Base-by-base conservation (phyloP, 2,888 invertebrate genomes). In the Sturmia bella region DNA sequence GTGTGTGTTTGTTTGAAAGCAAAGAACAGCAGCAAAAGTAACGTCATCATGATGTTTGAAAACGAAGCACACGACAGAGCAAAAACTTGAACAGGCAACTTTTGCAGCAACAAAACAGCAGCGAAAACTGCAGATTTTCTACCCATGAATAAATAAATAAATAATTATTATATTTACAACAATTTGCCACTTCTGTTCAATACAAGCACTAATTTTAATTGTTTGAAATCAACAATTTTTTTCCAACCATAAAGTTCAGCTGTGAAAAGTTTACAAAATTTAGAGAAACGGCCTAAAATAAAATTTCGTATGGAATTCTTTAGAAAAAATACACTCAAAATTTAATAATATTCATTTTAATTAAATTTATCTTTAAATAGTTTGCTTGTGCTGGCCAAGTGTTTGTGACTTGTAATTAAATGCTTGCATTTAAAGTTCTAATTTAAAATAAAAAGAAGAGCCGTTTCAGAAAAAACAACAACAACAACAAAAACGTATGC, bases 1-100 rank as follows among this genome's bases (percentile, higher is more conserved):
- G 43, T 37, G 21, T 15, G n/a, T 59, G n/a, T 21, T 41, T 59
- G 24, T 43, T 24, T 43, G 59, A 59, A 59, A 17, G 24, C 41
- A 41, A 21, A 56, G 41, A 68, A 68, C 9, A 66, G 52, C 52
- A 66, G 41, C 43, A 50, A 50, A 64, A 13, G 50, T 24, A 43
- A 43, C 54, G 13, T 41, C 41, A 68, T 43, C 24, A 27, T 43
- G 41, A 68, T 54, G n/a, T 43, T 54, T 13, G 13, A 68, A 27
- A 15, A 12, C 12, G 27, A 24, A 19, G n/a, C 50, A 52, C 50
- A n/a, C 32, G n/a, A 2, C 24, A 52, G n/a, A n/a, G 15, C 24
- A 15, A 39, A 52, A 52, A 24, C 11, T 39, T 52, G n/a, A n/a
- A 13, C 12, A 54, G 43, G 21, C 7, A 64, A 37, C 21, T 6